phyloP scores from a whole-genome alignment of 2,797 vertebrate genomes.

The Crocodylus rhombifer region DNA sequence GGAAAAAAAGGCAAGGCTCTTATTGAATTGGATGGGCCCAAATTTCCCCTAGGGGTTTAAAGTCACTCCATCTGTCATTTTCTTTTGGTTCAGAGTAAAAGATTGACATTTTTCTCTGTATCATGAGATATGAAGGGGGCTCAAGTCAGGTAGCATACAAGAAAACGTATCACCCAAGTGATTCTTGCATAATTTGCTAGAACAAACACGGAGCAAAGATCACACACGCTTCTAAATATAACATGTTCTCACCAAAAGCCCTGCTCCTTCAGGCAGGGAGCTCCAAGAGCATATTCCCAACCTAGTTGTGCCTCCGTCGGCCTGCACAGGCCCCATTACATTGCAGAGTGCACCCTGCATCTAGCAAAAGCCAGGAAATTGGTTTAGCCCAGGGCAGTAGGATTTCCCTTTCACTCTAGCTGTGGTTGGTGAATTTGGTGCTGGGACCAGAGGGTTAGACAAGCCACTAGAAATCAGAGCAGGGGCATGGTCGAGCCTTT shows the following conservation, averaged over 20 bases:
- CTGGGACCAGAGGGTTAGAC: not conserved
- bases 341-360: not conserved
- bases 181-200: not conserved
- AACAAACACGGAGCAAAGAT: not conserved
- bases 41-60: not conserved
- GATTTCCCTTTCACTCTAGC: not conserved
- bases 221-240: not conserved
- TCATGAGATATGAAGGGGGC: not conserved
- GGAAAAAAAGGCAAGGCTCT: not conserved
- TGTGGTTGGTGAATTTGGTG: not conserved
- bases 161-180: too few species aligned
- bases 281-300: not conserved
- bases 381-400: not conserved
- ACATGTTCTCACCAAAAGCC: not conserved
- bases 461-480: not conserved
- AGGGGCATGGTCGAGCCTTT: not conserved
- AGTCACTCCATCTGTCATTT: not conserved
- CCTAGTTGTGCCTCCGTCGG: not conserved
- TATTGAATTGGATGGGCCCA: not conserved
- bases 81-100: not conserved
- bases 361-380: not conserved
- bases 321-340: not conserved
- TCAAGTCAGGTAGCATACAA: not conserved
- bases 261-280: too few species aligned
- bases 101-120: not conserved